Evolutionary conservation across 2,888 invertebrate genomes (phyloP).

Genomic region (Teinopalpus imperialis): DNA sequence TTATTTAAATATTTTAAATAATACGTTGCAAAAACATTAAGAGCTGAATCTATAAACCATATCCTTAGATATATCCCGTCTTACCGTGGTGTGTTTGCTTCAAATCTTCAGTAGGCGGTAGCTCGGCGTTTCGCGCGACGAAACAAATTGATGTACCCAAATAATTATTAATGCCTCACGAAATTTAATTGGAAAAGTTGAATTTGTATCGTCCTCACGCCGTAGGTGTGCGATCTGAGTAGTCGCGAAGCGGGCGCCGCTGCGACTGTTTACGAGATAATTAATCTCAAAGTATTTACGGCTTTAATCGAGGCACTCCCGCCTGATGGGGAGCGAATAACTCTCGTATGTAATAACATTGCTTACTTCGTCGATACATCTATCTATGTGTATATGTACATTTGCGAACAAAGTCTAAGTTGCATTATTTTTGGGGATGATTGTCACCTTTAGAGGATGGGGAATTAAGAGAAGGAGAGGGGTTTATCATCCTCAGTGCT

Average conservation of each 20-base stretch:
- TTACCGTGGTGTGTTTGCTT: constrained; percentile 31
- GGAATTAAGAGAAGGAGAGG: too few species aligned
- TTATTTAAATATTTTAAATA: too few species aligned
- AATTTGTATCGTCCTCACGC: constrained; percentile 81
- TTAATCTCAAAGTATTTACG: constrained; percentile 82
- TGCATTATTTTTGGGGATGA: too few species aligned
- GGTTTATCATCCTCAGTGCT: too few species aligned
- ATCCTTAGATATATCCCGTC: constrained; percentile 39
- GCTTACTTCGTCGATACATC: constrained; percentile 49
- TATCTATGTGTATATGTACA: constrained; percentile 5
- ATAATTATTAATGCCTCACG: constrained; percentile 84
- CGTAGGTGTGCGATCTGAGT: constrained; percentile 79
- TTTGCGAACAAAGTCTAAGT: too few species aligned
- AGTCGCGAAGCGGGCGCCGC: constrained; percentile 55
- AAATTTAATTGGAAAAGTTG: constrained; percentile 84
- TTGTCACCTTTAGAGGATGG: too few species aligned
- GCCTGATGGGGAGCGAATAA: constrained; percentile 74
- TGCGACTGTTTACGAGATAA: constrained; percentile 81
- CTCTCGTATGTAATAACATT: constrained; percentile 77
- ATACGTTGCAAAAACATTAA: too few species aligned
- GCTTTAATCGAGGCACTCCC: constrained; percentile 79
- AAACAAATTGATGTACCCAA: constrained; percentile 83
- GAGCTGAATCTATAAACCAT: too few species aligned
- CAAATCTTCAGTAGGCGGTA: constrained; percentile 53
- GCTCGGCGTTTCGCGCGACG: constrained; percentile 62